Evolutionary conservation across 2,797 vertebrate species (phyloP).

Genomic region (Champsocephalus gunnari): DNA sequence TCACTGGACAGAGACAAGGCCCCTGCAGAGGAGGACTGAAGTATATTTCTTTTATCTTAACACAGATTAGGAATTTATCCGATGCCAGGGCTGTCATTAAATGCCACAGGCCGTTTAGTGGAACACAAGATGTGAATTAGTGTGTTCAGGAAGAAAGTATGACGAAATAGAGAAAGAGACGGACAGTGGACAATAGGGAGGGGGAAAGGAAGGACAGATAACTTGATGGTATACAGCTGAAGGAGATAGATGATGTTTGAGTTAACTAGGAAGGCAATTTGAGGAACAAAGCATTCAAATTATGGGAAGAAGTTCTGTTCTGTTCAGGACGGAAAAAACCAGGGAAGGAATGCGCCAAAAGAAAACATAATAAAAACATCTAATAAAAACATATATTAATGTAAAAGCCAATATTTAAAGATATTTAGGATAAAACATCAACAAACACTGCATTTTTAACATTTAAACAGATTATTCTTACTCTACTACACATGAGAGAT

Average conservation of each 20-base stretch:
- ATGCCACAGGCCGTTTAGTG: not conserved
- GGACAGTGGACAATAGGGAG: not conserved
- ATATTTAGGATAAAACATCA: not conserved
- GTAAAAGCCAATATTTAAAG: not conserved
- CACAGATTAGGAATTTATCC: slow-evolving; percentile 22
- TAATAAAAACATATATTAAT: not conserved
- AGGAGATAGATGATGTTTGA: not conserved
- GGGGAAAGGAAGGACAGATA: not conserved
- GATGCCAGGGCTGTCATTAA: slow-evolving; percentile 8
- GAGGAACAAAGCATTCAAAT: not conserved
- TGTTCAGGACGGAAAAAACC: not conserved
- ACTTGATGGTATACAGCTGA: not conserved
- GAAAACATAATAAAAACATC: not conserved
- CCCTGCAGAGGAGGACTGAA: not conserved
- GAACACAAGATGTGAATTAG: not conserved
- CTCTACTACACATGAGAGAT: not conserved
- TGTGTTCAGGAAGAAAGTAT: not conserved
- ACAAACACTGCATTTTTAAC: not conserved
- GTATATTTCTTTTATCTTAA: slow-evolving; percentile 25
- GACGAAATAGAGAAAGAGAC: not conserved
- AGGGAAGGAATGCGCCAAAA: not conserved
- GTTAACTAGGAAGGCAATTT: not conserved
- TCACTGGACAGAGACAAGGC: slow-evolving; percentile 34
- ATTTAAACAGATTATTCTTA: not conserved
- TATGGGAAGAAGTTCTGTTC: not conserved